phyloP scores from a whole-genome alignment of 2,797 vertebrate species.

The Psittacula derbiana region DNA sequence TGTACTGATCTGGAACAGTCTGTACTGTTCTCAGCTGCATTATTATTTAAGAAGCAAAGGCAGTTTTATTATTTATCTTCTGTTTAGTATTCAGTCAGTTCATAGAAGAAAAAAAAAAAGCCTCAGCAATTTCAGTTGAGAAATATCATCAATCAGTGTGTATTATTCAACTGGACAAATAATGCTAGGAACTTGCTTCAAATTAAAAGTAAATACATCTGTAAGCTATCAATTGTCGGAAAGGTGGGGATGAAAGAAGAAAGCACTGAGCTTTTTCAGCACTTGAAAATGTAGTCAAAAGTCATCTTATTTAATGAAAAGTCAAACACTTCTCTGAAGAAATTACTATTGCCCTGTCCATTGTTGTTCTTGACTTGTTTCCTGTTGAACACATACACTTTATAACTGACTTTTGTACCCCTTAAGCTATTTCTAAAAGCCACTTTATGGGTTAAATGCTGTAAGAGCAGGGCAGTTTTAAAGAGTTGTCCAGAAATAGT shows the following conservation, averaged over 20 bases:
- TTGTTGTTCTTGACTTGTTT: background rate
- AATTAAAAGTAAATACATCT: conserved; percentile 27
- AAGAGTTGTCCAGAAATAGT: background rate
- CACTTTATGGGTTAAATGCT: background rate
- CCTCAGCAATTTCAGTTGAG: background rate
- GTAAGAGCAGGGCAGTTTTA: background rate
- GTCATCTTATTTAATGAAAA: conserved; percentile 8
- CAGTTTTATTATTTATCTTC: conserved; percentile 19
- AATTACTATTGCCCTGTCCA: background rate
- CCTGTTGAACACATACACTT: background rate
- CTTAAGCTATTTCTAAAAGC: conserved; percentile 3
- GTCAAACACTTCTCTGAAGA: background rate
- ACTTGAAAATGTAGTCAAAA: background rate
- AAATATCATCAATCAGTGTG: background rate
- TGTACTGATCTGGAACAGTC: background rate
- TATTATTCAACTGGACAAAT: background rate
- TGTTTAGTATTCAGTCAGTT: background rate
- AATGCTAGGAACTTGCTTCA: background rate
- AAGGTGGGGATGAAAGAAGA: background rate
- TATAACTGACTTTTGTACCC: background rate
- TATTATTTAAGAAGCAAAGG: conserved; percentile 31
- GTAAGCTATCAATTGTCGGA: background rate
- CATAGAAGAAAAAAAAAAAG: background rate
- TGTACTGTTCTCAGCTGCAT: background rate
- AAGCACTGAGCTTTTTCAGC: background rate